Evolutionary conservation across 2,113 vertebrate species (phyloP).

Genomic region (Chiloscyllium plagiosum): DNA sequence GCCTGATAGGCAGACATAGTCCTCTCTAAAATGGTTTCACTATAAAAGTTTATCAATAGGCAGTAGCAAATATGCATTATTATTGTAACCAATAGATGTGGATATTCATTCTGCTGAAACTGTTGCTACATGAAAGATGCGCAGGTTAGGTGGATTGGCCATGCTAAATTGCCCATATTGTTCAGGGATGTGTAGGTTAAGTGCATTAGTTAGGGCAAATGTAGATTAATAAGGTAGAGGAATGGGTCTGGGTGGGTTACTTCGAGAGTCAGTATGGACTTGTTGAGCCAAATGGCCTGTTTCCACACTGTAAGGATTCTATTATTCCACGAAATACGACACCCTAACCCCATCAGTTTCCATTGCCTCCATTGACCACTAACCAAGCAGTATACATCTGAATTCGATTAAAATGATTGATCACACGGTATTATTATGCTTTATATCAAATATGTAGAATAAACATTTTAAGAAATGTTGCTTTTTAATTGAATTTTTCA

Average conservation of each 20-base stretch:
- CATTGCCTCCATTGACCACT: background rate
- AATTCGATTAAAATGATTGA: too few relatives aligned
- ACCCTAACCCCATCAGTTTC: background rate
- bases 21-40: background rate
- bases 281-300: too few relatives aligned
- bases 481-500: background rate
- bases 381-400: too few relatives aligned
- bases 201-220: too few relatives aligned
- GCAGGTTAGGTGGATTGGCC: too few relatives aligned
- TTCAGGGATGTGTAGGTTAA: too few relatives aligned
- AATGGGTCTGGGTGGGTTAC: too few relatives aligned
- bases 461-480: background rate
- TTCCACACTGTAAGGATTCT: too few relatives aligned
- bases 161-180: too few relatives aligned
- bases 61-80: background rate
- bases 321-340: background rate
- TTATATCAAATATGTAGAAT: background rate
- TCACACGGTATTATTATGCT: too few relatives aligned
- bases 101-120: background rate
- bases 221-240: too few relatives aligned
- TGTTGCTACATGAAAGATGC: background rate
- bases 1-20: background rate
- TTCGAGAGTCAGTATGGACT: too few relatives aligned
- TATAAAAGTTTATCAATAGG: background rate
- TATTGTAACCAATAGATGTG: background rate